A percentile compares a stretch with the other conserved stretches of the same genome.
Conservation (phyloP, 2,888 invertebrate species). For the Eudasyphora cyanicolor region DNA sequence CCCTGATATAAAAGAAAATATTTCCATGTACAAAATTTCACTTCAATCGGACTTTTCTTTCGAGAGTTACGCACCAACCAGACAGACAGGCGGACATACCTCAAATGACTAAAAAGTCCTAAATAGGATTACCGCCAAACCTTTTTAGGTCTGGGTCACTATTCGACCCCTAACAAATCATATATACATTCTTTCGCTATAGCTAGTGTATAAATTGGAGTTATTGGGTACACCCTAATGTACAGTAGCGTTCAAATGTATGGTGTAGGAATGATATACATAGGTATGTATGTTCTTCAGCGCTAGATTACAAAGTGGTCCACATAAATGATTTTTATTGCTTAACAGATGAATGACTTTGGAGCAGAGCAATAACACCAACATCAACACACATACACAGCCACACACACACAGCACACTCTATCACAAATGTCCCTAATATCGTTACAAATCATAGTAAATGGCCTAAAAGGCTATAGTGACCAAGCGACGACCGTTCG, state of each 20-base stretch:
- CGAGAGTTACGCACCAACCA: no score
- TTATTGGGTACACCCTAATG: not conserved
- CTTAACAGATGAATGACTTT: slow-evolving; percentile 63
- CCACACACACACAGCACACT: not conserved
- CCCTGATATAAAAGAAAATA: no score
- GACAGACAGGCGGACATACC: no score
- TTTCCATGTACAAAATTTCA: no score
- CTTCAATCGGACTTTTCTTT: no score
- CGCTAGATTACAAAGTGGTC: slow-evolving; percentile 59
- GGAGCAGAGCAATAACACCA: slow-evolving; percentile 23
- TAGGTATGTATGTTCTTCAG: slow-evolving; percentile 37
- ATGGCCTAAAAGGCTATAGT: slow-evolving; percentile 60
- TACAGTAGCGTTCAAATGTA: not conserved
- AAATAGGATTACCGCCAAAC: no score
- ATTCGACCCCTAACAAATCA: not conserved
- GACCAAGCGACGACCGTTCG: no score
- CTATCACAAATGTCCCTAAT: slow-evolving; percentile 30
- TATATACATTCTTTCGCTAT: no score
- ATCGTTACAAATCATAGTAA: slow-evolving; percentile 60
- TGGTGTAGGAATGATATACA: not conserved
- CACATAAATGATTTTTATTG: slow-evolving; percentile 64
- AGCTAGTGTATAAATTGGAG: no score
- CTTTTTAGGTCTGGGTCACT: no score
- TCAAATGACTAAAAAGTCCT: no score
- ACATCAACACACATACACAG: slow-evolving; percentile 9